Evolutionary conservation across 2,888 invertebrate genomes (phyloP).

Genomic region (Tetragonula carbonaria): DNA sequence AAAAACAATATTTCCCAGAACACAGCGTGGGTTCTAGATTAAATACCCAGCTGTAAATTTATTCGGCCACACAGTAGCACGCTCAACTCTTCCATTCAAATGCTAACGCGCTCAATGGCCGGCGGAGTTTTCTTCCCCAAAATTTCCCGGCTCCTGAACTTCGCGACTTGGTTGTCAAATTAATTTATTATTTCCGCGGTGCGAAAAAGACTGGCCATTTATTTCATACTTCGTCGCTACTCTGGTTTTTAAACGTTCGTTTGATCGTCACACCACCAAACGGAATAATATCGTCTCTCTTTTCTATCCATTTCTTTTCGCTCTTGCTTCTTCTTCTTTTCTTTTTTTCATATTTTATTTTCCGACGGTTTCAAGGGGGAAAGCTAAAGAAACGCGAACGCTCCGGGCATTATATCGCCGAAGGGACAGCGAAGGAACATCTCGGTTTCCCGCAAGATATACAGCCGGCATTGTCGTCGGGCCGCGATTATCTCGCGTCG

Average conservation of each 20-base stretch:
- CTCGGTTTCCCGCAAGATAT: slow-evolving; percentile 48
- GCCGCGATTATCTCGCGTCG: slow-evolving; percentile 45
- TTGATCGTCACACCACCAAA: neutral
- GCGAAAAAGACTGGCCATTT: neutral
- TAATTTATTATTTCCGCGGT: slow-evolving; percentile 10
- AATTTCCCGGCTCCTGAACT: neutral
- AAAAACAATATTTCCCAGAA: slow-evolving; percentile 32
- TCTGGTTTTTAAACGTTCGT: neutral
- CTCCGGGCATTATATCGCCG: slow-evolving; percentile 29
- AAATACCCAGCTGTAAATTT: slow-evolving; percentile 17
- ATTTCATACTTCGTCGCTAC: neutral
- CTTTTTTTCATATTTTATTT: neutral
- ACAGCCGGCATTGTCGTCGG: slow-evolving; percentile 50
- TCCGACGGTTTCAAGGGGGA: neutral
- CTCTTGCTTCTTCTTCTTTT: neutral
- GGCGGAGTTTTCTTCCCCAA: neutral
- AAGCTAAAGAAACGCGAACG: slow-evolving; percentile 19
- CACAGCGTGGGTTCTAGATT: neutral
- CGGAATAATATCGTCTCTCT: neutral
- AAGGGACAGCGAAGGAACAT: neutral
- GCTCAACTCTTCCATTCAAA: slow-evolving; percentile 6
- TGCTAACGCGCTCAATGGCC: slow-evolving; percentile 9
- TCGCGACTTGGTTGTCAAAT: neutral
- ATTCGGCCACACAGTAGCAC: neutral
- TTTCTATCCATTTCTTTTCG: neutral